Percentiles rank a stretch among this genome's conserved stretches.
phyloP scores from a whole-genome alignment of 2,113 vertebrate species.

The Actenoides lindsayi region DNA sequence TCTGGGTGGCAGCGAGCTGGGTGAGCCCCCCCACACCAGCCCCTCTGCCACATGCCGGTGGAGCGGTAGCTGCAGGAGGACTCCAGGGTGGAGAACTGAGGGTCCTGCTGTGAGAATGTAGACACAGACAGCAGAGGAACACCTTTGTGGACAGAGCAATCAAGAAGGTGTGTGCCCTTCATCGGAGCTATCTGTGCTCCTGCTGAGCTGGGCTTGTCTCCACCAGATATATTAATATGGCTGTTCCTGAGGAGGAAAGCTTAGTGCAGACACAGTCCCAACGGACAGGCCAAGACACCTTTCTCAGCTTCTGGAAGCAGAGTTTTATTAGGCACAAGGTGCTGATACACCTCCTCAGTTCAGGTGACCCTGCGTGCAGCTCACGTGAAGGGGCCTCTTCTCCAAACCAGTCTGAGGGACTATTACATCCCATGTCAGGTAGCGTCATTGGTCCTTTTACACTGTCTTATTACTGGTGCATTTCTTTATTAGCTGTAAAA shows the following conservation, averaged over 20 bases:
- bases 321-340: neutral
- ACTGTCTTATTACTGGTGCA: fast-evolving
- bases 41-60: fast-evolving
- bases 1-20: fast-evolving
- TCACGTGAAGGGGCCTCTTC: neutral
- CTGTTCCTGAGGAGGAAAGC: neutral
- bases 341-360: too few species aligned
- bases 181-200: neutral
- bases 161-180: neutral
- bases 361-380: neutral
- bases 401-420: neutral
- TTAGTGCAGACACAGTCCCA: neutral
- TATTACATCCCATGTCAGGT: neutral
- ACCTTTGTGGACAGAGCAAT: neutral
- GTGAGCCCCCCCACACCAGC: neutral
- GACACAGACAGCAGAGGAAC: neutral
- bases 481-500: neutral
- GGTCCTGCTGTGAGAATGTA: neutral
- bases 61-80: neutral
- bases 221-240: neutral
- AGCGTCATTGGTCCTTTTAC: neutral
- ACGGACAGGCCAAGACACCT: neutral
- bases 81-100: neutral
- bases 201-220: neutral
- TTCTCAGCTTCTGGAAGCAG: neutral